A percentile compares a stretch with the other conserved stretches of the same genome.
Evolutionary conservation across 1,140 invertebrate genomes (phyloP).

Genomic region (Belonocnema kinseyi): DNA sequence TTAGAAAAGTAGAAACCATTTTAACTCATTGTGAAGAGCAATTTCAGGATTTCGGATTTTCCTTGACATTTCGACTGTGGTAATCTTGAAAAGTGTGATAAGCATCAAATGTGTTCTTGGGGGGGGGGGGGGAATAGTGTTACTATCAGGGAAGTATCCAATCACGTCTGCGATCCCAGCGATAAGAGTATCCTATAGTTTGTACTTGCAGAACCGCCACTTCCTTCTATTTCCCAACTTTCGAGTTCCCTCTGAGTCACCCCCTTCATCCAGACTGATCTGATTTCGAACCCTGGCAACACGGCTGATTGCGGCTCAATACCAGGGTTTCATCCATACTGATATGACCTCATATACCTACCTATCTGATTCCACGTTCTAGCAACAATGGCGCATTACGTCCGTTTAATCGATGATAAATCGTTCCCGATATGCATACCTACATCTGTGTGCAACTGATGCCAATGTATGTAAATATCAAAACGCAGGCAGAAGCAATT

Average conservation of each 20-base stretch:
- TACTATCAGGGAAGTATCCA: constrained; percentile 38
- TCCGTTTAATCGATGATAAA: constrained; percentile 70
- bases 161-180: constrained; percentile 37
- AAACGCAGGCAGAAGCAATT: neutral
- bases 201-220: constrained; percentile 31
- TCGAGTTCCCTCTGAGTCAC: constrained; percentile 4
- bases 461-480: neutral
- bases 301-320: constrained; percentile 66
- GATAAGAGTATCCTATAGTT: constrained; percentile 43
- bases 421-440: constrained; percentile 44
- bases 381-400: constrained; percentile 65
- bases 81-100: constrained; percentile 45
- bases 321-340: constrained; percentile 54
- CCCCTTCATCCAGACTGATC: constrained; percentile 40
- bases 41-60: no score
- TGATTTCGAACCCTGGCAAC: constrained; percentile 47
- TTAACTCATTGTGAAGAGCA: no score
- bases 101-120: constrained; percentile 13
- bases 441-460: constrained; percentile 24
- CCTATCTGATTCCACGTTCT: constrained; percentile 55
- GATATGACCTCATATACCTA: constrained; percentile 61
- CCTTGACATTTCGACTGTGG: neutral
- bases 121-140: neutral
- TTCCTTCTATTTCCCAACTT: constrained; percentile 31
- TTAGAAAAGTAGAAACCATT: no score